A percentile compares a stretch with the other conserved stretches of the same genome.
These are phyloP conservation scores for Argentina silus DNA, from an alignment of 2,797 vertebrate genomes.

Conservation along the genomic window DNA sequence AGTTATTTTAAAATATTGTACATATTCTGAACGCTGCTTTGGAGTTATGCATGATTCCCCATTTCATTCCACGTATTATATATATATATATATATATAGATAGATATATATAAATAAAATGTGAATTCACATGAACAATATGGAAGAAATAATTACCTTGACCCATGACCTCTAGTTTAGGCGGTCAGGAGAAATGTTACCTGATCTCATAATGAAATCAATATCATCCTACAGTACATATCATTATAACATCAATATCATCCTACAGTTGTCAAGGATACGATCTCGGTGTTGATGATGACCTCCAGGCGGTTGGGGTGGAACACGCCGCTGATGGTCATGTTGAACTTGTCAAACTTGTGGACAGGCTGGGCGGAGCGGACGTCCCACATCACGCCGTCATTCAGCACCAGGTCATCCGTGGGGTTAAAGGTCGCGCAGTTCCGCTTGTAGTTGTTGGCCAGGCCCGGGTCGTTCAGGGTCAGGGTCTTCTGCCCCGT, in stretches of 20 bases:
- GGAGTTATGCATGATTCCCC: constrained; percentile 66
- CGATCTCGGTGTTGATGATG: constrained; percentile 91
- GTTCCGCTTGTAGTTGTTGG: constrained; percentile 94
- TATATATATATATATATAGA: too few species aligned
- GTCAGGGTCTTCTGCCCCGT: constrained; percentile 90
- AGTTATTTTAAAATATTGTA: constrained; percentile 57
- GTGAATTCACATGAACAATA: too few species aligned
- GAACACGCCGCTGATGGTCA: constrained; percentile 93
- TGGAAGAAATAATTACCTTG: too few species aligned
- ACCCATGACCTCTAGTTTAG: too few species aligned
- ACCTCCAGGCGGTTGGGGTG: constrained; percentile 90
- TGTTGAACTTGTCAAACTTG: constrained; percentile 95
- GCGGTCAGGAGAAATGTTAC: too few species aligned
- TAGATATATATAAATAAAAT: too few species aligned
- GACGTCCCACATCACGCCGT: constrained; percentile 91
- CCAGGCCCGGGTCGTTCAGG: constrained; percentile 89
- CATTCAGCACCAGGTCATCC: constrained; percentile 90
- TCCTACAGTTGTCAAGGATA: constrained; percentile 76
- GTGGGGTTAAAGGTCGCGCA: constrained; percentile 92
- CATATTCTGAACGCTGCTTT: constrained; percentile 59
- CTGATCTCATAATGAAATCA: too few species aligned
- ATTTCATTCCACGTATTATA: too few species aligned
- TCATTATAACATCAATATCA: too few species aligned
- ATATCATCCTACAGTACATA: too few species aligned
- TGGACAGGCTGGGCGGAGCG: constrained; percentile 88